These are phyloP conservation scores for Spatula versicolor DNA, from an alignment of 2,797 vertebrate species.

Conservation along the genomic window DNA sequence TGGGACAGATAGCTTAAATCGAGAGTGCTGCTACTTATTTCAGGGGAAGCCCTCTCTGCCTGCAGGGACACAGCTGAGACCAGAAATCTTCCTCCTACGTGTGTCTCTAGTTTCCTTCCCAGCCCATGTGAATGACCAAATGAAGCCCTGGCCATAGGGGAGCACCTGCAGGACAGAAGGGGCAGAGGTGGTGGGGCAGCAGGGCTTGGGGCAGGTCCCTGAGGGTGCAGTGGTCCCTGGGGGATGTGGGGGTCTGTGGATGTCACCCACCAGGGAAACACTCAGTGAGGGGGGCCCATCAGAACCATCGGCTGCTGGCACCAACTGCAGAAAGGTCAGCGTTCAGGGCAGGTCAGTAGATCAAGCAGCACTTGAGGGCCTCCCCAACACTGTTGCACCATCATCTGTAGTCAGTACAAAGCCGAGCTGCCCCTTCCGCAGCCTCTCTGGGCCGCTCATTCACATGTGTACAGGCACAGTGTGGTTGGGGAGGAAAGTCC, in stretches of 20 bases:
- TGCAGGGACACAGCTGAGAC: not conserved
- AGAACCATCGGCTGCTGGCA: not conserved
- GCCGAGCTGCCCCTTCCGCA: not conserved
- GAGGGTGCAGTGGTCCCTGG: not conserved
- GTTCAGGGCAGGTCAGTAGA: not conserved
- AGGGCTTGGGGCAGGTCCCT: not conserved
- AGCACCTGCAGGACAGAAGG: not conserved
- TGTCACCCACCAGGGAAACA: not conserved
- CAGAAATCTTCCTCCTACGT: not conserved
- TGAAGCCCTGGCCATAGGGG: not conserved
- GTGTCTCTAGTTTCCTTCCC: not conserved
- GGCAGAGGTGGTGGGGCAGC: not conserved
- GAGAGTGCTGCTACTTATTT: not conserved
- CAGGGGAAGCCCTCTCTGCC: not conserved
- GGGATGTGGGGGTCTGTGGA: not conserved
- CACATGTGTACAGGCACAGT: rapidly evolving
- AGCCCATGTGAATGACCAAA: not conserved
- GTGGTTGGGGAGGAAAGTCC: not conserved
- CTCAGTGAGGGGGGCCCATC: rapidly evolving
- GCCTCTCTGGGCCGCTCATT: not conserved
- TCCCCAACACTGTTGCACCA: not conserved
- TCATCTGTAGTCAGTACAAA: not conserved
- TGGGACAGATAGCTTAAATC: not conserved
- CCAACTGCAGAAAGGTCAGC: not conserved
- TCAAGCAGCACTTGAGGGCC: not conserved